Evolutionary conservation across 2,797 vertebrate genomes (phyloP).

Genomic region (Eulemur albifrons): DNA sequence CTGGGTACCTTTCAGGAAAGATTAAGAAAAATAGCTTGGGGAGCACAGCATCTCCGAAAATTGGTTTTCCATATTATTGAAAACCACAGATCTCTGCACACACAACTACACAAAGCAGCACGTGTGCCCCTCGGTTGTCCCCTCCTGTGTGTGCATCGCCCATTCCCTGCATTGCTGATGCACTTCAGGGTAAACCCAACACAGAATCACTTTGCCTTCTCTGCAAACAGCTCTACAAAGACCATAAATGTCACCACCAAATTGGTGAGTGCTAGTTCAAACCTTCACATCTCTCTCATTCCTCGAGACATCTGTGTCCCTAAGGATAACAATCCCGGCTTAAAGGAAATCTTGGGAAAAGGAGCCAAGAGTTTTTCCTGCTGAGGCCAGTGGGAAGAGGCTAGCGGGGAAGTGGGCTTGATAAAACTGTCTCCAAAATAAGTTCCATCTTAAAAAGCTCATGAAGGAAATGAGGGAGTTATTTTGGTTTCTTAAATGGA

Average conservation of each 20-base stretch:
- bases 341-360: conserved; percentile 58
- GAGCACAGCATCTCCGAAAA: not conserved
- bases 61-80: conserved; percentile 45
- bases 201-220: not conserved
- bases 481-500: conserved; percentile 71
- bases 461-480: conserved; percentile 68
- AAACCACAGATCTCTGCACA: conserved; percentile 23
- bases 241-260: not conserved
- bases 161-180: not conserved
- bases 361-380: conserved; percentile 61
- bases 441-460: conserved; percentile 67
- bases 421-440: conserved; percentile 48
- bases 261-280: not conserved
- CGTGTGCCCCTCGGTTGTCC: not conserved
- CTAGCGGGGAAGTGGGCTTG: not conserved
- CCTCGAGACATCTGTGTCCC: conserved; percentile 53
- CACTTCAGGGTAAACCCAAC: not conserved
- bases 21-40: conserved; percentile 37
- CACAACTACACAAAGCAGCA: not conserved
- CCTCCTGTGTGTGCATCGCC: not conserved
- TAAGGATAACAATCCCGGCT: not conserved
- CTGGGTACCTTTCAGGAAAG: conserved; percentile 36
- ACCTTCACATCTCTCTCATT: conserved; percentile 1
- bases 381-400: conserved; percentile 29
- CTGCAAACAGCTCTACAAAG: conserved; percentile 24